Percentiles rank a stretch among this genome's conserved stretches.
Evolutionary conservation across 2,888 invertebrate genomes (phyloP).

Genomic region (Synanthedon vespiformis): DNA sequence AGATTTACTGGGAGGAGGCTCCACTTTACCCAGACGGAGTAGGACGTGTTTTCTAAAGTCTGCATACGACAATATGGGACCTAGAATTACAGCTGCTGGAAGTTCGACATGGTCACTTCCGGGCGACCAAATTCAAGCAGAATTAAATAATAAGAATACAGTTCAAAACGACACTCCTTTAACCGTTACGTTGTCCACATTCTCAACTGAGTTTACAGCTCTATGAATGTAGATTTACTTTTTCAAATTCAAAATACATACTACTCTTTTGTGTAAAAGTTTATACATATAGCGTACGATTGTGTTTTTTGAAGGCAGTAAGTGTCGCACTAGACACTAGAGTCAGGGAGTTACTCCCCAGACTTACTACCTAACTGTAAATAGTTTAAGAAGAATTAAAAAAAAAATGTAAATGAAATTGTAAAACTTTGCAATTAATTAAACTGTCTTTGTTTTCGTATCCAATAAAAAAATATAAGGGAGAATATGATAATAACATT

Average conservation of each 20-base stretch:
- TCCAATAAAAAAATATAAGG: too few relatives aligned
- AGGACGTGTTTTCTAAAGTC: slow-evolving; percentile 69
- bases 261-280: too few relatives aligned
- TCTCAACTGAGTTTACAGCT: slow-evolving; percentile 64
- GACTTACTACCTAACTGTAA: too few relatives aligned
- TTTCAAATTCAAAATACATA: background rate
- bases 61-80: slow-evolving; percentile 91
- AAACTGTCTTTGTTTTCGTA: too few relatives aligned
- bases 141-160: slow-evolving; percentile 21
- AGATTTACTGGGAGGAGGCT: slow-evolving; percentile 74
- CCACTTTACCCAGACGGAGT: slow-evolving; percentile 63
- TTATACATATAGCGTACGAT: too few relatives aligned
- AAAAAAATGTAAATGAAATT: too few relatives aligned
- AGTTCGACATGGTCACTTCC: slow-evolving; percentile 88
- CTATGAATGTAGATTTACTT: slow-evolving; percentile 23
- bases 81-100: slow-evolving; percentile 88
- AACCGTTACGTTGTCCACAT: slow-evolving; percentile 42
- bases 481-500: too few relatives aligned
- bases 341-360: too few relatives aligned
- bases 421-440: too few relatives aligned
- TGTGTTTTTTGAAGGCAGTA: too few relatives aligned
- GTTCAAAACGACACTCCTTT: slow-evolving; percentile 27
- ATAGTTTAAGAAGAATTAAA: too few relatives aligned
- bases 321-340: too few relatives aligned
- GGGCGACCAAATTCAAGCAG: slow-evolving; percentile 41